Evolutionary conservation across 1,140 invertebrate genomes (phyloP), one percentile per base, ranked within the genome.

Genomic region (Drosophila bocqueti): DNA sequence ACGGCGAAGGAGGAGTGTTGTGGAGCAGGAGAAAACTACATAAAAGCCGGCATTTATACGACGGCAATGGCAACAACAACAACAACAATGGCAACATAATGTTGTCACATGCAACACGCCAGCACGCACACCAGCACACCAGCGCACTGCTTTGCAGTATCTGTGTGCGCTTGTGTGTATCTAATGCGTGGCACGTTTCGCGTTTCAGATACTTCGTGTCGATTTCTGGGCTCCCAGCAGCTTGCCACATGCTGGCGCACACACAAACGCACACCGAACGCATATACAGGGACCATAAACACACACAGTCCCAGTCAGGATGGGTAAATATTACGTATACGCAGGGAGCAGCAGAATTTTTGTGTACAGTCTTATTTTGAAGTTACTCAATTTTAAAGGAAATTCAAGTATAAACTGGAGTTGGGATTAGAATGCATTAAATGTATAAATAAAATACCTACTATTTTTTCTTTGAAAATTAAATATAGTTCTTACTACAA

Each of bases 21-120:
- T 36, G 36, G 24, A 31, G 72, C 49, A 40, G 59, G 21, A 43
- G 82, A 18, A 74, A 76, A 65, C 72, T 57, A 79, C 80, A 87
- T 83, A 75, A 81, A 83, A 75, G 65, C 81, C 84, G 84, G 84
- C 84, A 67, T 89, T 87, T 89, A 87, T 83, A 61, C 65, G 76
- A 76, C 9, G 54, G 54, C 54, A 87, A 38, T 11, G 76, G 50
- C 72, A 74, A 18, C 72, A 74, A 24, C 76, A 87, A 38, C 72
- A 74, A 24, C 54, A 87, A 43, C 72, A 74, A 29, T 47, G 47
- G 83, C 83, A 87, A 69, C 77, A 87, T 84, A 78, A 89, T 83
- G 78, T 83, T 84, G 85, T 78, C 81, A 84, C 84, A 89, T 84
- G 74, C 84, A 87, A 84, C 76, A 87, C 79, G 58, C 34, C 65